Evolutionary conservation across 2,797 vertebrate species (phyloP).

Genomic region (Apodemus agrarius): DNA sequence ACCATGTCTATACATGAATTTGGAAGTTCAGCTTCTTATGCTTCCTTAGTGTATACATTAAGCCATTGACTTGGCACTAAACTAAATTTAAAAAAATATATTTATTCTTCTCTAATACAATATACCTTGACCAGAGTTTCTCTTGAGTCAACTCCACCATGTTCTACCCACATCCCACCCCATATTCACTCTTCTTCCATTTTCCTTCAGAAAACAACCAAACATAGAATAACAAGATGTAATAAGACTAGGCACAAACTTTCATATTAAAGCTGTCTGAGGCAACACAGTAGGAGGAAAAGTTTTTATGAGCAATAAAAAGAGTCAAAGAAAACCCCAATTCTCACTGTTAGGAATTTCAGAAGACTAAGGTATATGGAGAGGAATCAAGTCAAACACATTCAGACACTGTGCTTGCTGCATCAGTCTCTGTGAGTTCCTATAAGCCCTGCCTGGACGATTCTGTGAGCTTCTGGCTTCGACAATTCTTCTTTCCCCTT

Average conservation of each 20-base stretch:
- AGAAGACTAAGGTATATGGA: neutral
- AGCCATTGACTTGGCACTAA: neutral
- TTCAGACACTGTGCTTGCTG: neutral
- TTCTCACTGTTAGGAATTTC: neutral
- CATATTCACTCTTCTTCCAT: neutral
- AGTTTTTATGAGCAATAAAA: neutral
- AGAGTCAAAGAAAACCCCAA: neutral
- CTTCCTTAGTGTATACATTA: neutral
- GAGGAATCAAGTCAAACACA: neutral
- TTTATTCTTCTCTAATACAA: no score
- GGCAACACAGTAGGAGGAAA: neutral
- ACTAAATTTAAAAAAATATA: neutral
- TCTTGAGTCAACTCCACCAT: no score
- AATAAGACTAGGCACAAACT: neutral
- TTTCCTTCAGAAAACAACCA: neutral
- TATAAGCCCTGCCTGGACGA: neutral
- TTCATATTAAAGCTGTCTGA: neutral
- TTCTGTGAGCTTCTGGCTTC: no score
- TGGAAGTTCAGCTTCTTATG: neutral
- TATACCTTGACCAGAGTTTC: no score
- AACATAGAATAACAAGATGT: neutral
- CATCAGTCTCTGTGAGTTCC: neutral
- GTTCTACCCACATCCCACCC: neutral
- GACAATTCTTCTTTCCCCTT: neutral
- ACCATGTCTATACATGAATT: neutral